These are phyloP conservation scores for Alouatta palliata DNA, from an alignment of 2,113 vertebrate genomes.

Conservation along the genomic window DNA sequence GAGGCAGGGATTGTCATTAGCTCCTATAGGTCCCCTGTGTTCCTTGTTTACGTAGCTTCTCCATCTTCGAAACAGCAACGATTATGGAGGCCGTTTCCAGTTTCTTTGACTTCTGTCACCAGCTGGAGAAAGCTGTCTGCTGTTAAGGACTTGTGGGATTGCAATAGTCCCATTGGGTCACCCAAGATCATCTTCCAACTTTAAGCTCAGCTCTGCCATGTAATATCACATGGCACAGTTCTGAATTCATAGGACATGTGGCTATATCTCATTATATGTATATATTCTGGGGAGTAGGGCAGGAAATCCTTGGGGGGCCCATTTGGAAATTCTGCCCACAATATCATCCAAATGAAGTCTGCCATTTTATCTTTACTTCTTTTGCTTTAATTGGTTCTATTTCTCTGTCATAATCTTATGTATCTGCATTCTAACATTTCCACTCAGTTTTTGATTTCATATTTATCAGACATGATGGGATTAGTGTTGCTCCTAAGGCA, in stretches of 20 bases:
- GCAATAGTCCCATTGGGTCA: neutral
- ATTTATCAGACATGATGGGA: neutral
- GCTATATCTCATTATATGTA: neutral
- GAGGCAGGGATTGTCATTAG: neutral
- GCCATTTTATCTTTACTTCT: neutral
- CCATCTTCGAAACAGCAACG: neutral
- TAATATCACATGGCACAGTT: too few species aligned
- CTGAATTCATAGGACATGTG: neutral
- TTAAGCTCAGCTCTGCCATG: neutral
- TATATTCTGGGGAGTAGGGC: neutral
- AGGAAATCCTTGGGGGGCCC: accelerated
- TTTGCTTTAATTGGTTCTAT: neutral
- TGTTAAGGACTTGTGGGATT: neutral
- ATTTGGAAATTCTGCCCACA: neutral
- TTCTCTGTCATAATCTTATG: neutral
- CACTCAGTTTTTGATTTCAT: neutral
- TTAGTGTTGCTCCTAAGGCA: neutral
- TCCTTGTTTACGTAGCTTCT: neutral
- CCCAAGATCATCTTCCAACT: neutral
- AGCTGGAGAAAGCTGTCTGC: neutral
- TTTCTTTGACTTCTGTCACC: neutral
- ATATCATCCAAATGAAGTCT: neutral
- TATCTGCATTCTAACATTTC: neutral
- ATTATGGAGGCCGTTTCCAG: too few species aligned
- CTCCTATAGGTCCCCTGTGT: neutral